Percentiles rank a stretch among this genome's conserved stretches.
phyloP scores from a whole-genome alignment of 2,113 vertebrate species.

The Catagonus wagneri region DNA sequence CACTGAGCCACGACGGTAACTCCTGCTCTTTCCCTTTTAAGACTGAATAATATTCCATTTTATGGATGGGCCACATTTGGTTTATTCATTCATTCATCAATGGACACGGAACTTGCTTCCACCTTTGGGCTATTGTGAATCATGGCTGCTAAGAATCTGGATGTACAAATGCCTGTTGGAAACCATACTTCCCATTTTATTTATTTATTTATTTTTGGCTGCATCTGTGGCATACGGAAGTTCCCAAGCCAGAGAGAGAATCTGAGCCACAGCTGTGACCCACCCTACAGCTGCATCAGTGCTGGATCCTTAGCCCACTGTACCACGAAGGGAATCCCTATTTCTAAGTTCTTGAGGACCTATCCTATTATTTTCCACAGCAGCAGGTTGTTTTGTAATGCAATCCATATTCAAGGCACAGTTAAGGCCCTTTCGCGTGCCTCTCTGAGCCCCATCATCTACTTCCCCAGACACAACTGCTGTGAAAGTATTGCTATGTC shows the following conservation, averaged over 20 bases:
- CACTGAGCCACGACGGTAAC: background rate
- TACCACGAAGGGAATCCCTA: background rate
- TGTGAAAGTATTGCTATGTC: accelerated
- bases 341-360: background rate
- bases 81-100: background rate
- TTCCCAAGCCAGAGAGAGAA: too few relatives aligned
- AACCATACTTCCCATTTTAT: too few relatives aligned
- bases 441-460: background rate
- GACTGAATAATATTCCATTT: background rate
- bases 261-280: too few relatives aligned
- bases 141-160: background rate
- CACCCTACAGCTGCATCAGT: too few relatives aligned
- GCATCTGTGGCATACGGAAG: too few relatives aligned
- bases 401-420: background rate
- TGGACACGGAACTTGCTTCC: background rate
- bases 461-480: background rate
- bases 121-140: background rate
- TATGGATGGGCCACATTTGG: background rate
- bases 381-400: background rate
- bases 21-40: background rate
- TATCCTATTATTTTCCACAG: background rate
- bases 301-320: too few relatives aligned
- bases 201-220: too few relatives aligned
- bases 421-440: background rate
- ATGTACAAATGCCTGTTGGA: background rate